Base-by-base conservation (phyloP, 2,888 invertebrate species). In the Agrenia bidenticulata region DNA sequence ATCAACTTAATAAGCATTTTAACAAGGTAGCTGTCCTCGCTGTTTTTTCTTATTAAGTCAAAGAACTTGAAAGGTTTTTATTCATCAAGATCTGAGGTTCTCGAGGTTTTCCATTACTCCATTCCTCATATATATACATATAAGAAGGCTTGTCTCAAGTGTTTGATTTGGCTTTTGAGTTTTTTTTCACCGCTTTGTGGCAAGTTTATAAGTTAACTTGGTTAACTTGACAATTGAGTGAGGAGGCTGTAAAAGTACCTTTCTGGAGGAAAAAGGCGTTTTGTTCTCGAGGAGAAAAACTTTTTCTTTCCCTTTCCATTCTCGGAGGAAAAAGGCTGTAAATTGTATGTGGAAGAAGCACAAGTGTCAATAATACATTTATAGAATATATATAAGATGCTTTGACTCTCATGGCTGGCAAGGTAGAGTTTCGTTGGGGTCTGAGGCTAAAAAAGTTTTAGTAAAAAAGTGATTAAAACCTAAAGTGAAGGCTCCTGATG, bases 391-490 rank as follows among this genome's bases (percentile, higher is more conserved):
- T 23, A 13, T 51, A 49, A 49, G n/a, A 9, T 7, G 19, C 9
- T n/a, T 7, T 17, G 49, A 5, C n/a, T 5, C n/a, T 7, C 19
- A 21, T 5, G 64, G 60, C 64, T 67, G 60, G 60, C 61, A n/a
- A n/a, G n/a, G n/a, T n/a, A 63, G 56, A 62, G 59, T 63, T 66
- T 61, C 62, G 59, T 32, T 42, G 19, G 51, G 62, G 4, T 21
- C 17, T 9, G 17, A 32, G 39, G 53, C 59, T 19, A 61, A 67
- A 68, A 71, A 66, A 64, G 66, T 66, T 63, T 66, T 50, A 54
- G 4, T 26, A 64, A 62, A 64, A 63, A 64, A 68, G 65, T 64
- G 71, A 58, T 58, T 58, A 27, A 53, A 66, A 53, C 24, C 50
- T 19, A 24, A 58, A 61, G 49, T 24, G 57, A 61, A 66, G 32